Base-by-base conservation (phyloP, 2,797 vertebrate genomes). In the Lates japonicus region DNA sequence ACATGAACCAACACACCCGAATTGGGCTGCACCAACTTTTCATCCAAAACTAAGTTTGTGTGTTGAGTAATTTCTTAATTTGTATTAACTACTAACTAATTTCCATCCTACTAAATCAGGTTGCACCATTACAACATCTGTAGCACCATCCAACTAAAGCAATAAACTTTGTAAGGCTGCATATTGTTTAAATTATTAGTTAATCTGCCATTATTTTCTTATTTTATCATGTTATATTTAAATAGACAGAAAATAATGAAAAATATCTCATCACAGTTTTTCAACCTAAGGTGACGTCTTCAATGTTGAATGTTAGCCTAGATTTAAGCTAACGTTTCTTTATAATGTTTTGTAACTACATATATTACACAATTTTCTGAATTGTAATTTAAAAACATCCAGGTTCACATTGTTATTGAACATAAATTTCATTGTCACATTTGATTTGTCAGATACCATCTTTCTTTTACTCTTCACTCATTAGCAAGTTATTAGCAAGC, bases 1-100 rank as follows among this genome's bases (percentile, higher is more conserved):
- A 48, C 19, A 12, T 7, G 33, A 76, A 71, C 13, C 22, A 55
- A 22, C 37, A 42, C 73, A 41, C 22, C 59, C 64, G 75, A n/a
- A 52, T 31, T 6, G 2, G 22, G 19, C 20, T 61, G 11, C 1
- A 42, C 11, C 65, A 46, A 48, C n/a, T 25, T 2, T 22, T 58
- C 35, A 41, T 48, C 39, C 42, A 55, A 42, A 3, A 19, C 25
- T 31, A 12, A 2, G 17, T 41, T 10, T 54, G 37, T 29, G 4
- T 4, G 2, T 17, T 8, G n/a, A 37, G 4, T 54, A 1, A 44
- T n/a, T 42, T 3, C 22, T 29, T 16, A n/a, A 14, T 59, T 70
- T 14, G 8, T 49, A 55, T 44, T 13, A 59, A 25, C 19, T 35
- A 1, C 2, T 13, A 19, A 1, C 5, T 19, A 19, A 19, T 48